Conservation (phyloP, 1,140 invertebrate species). For the Lineus longissimus region DNA sequence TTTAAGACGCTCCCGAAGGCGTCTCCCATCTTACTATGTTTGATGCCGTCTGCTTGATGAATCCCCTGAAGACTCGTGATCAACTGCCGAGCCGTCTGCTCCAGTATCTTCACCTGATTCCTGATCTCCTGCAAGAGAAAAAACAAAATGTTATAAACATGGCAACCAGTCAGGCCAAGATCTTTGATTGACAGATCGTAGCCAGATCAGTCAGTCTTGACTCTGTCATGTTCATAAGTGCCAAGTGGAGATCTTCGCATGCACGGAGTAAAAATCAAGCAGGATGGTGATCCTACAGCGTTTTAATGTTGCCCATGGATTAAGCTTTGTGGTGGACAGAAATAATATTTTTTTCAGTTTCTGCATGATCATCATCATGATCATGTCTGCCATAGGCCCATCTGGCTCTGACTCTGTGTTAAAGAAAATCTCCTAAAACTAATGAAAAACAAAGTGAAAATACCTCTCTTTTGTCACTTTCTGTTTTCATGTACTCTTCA, state of each 20-base stretch:
- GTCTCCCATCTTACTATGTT: conserved; percentile 61
- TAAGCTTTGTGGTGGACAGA: not conserved
- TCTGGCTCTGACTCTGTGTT: not conserved
- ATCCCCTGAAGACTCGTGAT: conserved; percentile 68
- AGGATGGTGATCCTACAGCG: too few species aligned
- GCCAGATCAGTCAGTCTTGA: conserved; percentile 4
- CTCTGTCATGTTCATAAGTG: too few species aligned
- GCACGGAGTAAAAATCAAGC: too few species aligned
- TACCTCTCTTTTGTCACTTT: conserved; percentile 66
- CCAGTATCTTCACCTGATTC: conserved; percentile 64
- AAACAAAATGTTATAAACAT: too few species aligned
- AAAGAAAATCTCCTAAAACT: too few species aligned
- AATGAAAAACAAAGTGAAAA: conserved; percentile 13
- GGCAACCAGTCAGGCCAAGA: too few species aligned
- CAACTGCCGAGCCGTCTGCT: conserved; percentile 66
- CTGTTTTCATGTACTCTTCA: conserved; percentile 63
- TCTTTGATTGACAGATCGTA: too few species aligned
- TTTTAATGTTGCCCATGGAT: too few species aligned
- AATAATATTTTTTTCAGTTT: not conserved
- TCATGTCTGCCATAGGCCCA: not conserved
- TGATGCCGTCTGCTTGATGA: conserved; percentile 61
- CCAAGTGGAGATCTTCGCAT: too few species aligned
- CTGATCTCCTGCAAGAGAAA: conserved; percentile 64
- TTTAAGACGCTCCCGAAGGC: too few species aligned
- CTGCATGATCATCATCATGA: not conserved